A percentile compares a stretch with the other conserved stretches of the same genome.
Conservation (phyloP, 1,140 invertebrate species). For the Phortica variegata region DNA sequence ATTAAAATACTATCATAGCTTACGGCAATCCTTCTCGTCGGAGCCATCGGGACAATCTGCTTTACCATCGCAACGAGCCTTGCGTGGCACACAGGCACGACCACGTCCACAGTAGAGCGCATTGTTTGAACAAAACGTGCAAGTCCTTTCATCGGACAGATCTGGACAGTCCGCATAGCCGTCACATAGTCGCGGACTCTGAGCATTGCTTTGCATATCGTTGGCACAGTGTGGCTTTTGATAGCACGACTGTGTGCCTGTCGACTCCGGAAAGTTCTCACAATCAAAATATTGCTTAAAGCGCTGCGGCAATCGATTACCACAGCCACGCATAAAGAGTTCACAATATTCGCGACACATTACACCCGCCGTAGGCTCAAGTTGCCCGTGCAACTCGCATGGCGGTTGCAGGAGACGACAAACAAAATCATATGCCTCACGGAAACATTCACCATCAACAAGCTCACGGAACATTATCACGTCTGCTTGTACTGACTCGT, state of each 20-base stretch:
- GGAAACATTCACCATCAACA: conserved; percentile 84
- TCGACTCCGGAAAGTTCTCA: conserved; percentile 76
- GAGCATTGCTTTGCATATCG: conserved; percentile 68
- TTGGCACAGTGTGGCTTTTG: conserved; percentile 75
- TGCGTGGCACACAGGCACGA: conserved; percentile 69
- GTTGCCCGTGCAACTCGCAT: conserved; percentile 60
- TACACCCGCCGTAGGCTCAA: conserved; percentile 39
- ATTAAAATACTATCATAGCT: conserved; percentile 55
- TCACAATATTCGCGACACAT: conserved; percentile 84
- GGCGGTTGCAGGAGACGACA: conserved; percentile 81
- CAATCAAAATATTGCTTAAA: conserved; percentile 76
- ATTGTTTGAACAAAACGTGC: conserved; percentile 71
- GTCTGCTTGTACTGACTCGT: conserved; percentile 71
- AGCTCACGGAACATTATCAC: conserved; percentile 82
- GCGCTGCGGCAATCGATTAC: conserved; percentile 68
- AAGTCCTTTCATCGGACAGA: conserved; percentile 75
- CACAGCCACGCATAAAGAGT: conserved; percentile 81
- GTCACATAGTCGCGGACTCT: conserved; percentile 78
- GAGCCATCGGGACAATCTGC: conserved; percentile 81
- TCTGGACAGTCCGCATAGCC: conserved; percentile 83
- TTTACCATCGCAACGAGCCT: conserved; percentile 77
- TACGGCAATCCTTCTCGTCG: conserved; percentile 82
- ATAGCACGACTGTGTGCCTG: conserved; percentile 69
- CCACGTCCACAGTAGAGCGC: conserved; percentile 76
- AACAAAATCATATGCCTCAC: conserved; percentile 80